phyloP scores from a whole-genome alignment of 2,888 invertebrate genomes.

The Rambutsinella grinnellia region DNA sequence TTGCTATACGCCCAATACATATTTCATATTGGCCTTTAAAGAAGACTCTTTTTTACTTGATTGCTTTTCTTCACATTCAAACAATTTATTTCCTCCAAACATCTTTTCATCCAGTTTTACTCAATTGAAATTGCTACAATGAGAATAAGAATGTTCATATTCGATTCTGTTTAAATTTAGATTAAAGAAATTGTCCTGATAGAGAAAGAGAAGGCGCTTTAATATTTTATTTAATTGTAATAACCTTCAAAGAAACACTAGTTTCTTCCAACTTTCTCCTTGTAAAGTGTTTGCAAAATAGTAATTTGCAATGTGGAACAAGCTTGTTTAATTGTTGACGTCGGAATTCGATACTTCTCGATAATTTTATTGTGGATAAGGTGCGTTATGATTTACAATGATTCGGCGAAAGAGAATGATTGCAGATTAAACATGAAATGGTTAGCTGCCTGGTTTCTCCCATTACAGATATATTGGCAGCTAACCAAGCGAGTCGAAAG shows the following conservation, averaged over 20 bases:
- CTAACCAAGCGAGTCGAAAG: neutral
- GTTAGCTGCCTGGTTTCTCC: neutral
- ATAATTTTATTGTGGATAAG: no score
- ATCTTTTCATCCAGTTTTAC: neutral
- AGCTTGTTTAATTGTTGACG: no score
- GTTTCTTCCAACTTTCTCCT: no score
- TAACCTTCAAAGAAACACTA: no score
- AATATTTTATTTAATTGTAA: no score
- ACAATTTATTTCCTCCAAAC: neutral
- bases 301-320: no score
- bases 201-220: no score
- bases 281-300: no score
- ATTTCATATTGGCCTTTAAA: neutral
- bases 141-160: neutral
- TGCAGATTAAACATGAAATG: neutral
- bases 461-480: neutral
- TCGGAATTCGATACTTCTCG: no score
- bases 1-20: neutral
- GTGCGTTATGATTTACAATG: neutral
- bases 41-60: neutral
- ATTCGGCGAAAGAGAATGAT: neutral
- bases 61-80: neutral
- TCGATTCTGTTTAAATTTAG: neutral
- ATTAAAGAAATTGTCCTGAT: neutral
- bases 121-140: neutral